Evolutionary conservation across 2,797 vertebrate genomes (phyloP).

Genomic region (Trichosurus vulpecula): DNA sequence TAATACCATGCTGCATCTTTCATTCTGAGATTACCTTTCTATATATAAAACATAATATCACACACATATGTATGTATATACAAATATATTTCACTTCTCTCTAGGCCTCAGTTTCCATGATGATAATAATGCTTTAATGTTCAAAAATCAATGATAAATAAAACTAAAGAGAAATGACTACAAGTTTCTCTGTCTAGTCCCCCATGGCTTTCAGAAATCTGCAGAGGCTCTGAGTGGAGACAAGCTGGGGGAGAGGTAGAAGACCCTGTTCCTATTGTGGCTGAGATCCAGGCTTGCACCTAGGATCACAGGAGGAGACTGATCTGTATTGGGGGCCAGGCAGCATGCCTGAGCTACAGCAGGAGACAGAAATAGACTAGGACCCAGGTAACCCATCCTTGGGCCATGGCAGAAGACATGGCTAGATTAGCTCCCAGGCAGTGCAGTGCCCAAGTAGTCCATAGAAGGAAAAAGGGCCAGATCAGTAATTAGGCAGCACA

Average conservation of each 20-base stretch:
- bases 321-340: too few species aligned
- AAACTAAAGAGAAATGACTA: not conserved
- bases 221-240: not conserved
- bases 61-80: not conserved
- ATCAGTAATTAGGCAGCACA: not conserved
- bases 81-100: not conserved
- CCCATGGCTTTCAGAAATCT: not conserved
- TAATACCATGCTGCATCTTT: not conserved
- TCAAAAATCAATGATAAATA: not conserved
- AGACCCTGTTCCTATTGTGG: not conserved
- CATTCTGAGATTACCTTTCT: not conserved
- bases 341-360: not conserved
- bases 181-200: not conserved
- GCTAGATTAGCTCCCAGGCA: not conserved
- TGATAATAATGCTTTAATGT: not conserved
- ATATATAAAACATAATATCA: not conserved
- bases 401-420: not conserved
- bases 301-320: not conserved
- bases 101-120: not conserved
- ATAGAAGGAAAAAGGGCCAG: not conserved
- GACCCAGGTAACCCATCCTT: not conserved
- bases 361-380: not conserved
- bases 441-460: not conserved
- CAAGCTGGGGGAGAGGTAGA: not conserved
- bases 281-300: too few species aligned